These are phyloP conservation scores for Erebia palarica DNA, from an alignment of 2,888 invertebrate species.

Conservation along the genomic window DNA sequence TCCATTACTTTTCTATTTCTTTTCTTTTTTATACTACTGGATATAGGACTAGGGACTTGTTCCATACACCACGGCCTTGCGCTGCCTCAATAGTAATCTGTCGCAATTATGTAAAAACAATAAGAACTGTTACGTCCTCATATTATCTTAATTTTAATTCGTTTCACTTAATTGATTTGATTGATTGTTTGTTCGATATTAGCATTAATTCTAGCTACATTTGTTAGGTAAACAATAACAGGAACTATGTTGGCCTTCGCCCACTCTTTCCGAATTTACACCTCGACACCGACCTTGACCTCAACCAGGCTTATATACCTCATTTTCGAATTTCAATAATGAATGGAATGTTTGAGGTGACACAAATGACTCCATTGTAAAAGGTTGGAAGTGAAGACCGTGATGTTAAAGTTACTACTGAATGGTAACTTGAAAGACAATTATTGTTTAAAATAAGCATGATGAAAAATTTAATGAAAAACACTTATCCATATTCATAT, in stretches of 20 bases:
- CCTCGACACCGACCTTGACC: constrained; percentile 53
- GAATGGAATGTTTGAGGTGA: neutral
- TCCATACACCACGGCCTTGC: too few species aligned
- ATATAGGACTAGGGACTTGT: too few species aligned
- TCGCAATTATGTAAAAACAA: too few species aligned
- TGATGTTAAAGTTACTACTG: neutral
- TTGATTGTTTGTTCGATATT: constrained; percentile 9
- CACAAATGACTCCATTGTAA: neutral
- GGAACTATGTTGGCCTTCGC: constrained; percentile 38
- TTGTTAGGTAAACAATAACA: constrained; percentile 31
- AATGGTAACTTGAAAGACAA: neutral
- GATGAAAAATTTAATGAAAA: neutral
- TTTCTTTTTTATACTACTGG: too few species aligned
- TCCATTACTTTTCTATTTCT: too few species aligned
- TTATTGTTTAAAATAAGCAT: neutral
- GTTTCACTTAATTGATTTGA: neutral
- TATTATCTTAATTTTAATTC: neutral
- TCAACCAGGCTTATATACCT: constrained; percentile 31
- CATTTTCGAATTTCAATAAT: constrained; percentile 9
- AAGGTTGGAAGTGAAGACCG: neutral
- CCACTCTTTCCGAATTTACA: constrained; percentile 37
- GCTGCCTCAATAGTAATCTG: too few species aligned
- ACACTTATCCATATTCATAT: too few species aligned
- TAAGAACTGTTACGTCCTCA: too few species aligned
- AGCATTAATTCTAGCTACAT: constrained; percentile 25